phyloP scores from a whole-genome alignment of 2,888 invertebrate species.

The Morpho achilles region DNA sequence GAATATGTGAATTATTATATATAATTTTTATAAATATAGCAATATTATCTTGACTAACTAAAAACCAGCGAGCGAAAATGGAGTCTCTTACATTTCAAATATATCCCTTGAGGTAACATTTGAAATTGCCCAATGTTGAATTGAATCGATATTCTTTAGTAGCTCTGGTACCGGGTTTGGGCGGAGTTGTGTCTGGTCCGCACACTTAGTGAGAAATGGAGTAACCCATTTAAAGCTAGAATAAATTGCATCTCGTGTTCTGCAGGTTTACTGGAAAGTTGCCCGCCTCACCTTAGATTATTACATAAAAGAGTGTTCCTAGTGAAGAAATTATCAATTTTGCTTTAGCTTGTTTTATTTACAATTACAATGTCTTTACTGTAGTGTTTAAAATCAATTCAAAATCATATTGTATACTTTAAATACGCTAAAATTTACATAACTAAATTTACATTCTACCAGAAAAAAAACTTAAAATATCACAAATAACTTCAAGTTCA shows the following conservation, averaged over 20 bases:
- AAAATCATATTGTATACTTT: too few species aligned
- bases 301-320: not conserved
- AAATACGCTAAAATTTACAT: too few species aligned
- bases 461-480: too few species aligned
- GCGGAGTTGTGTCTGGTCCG: slow-evolving; percentile 62
- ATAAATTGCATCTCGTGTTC: slow-evolving; percentile 73
- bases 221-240: slow-evolving; percentile 75
- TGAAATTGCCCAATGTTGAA: slow-evolving; percentile 23
- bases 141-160: slow-evolving; percentile 27
- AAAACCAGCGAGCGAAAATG: too few species aligned
- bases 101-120: slow-evolving; percentile 21
- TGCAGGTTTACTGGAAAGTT: slow-evolving; percentile 72
- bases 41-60: too few species aligned
- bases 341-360: too few species aligned
- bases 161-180: slow-evolving; percentile 41
- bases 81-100: slow-evolving; percentile 2
- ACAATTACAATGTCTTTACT: too few species aligned
- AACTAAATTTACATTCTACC: too few species aligned
- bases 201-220: slow-evolving; percentile 71
- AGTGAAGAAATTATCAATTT: not conserved
- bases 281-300: slow-evolving; percentile 43
- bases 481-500: too few species aligned
- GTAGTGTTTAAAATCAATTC: too few species aligned
- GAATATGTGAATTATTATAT: too few species aligned
- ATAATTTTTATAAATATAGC: too few species aligned